Evolutionary conservation across 1,140 invertebrate species (phyloP), one percentile per base, ranked within the genome.

Genomic region (Centruroides vittatus): DNA sequence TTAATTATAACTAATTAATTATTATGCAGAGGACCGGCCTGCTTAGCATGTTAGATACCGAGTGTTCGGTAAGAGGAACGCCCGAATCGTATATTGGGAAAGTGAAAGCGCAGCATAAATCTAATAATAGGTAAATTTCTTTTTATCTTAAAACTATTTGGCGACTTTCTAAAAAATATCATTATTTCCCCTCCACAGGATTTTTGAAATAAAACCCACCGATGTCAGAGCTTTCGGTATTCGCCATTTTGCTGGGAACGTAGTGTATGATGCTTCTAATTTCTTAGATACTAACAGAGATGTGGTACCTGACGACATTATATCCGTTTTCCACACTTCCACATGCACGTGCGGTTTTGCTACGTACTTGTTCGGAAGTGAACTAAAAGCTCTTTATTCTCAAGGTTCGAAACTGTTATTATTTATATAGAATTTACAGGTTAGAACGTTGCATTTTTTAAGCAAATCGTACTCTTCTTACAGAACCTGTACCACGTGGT

Each of bases 331-430:
- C 73, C 89, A 93, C 73, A 89, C 90, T 68, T 85, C 90, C 65
- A 85, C 81, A 48, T 94, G 91, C 72, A 91, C 88, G 68, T 94
- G 94, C 74, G 91, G 90, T 9, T 95, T 95, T 73, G 91, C 89
- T 0, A 92, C 89, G 5, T 89, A 94, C 73, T 76, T 95, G 1
- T 95, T 94, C 73, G 88, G 89, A 0, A 86, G 86, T 50, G 92
- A 95, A 72, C 75, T 94, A 48, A 92, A 92, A 76, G 86, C 88
- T 1, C 74, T 93, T 12, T 88, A 86, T 70, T 84, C 86, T 5
- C 78, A 84, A 58, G 87, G 89, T 63, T 49, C 10, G 50, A 13
- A 11, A 51, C 4, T 51, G 5, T 8, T 23, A 23, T 23, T 23
- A 23, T 23, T 23, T 23, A 23, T 23, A 23, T 23, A 23, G 23